A percentile compares a stretch with the other conserved stretches of the same genome.
phyloP scores from a whole-genome alignment of 1,140 invertebrate genomes.

The Megalonaias nervosa region DNA sequence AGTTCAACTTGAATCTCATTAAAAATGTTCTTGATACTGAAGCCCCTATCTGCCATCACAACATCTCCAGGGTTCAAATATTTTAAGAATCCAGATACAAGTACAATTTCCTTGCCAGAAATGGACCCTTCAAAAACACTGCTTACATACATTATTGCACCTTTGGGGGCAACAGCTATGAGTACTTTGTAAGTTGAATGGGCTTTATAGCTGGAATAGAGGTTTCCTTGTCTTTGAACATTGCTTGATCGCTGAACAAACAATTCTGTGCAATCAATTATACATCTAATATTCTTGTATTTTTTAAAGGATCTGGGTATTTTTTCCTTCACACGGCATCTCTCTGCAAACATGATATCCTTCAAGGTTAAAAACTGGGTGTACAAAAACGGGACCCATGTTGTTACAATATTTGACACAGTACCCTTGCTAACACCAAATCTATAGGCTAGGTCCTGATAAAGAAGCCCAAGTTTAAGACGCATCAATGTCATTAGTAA shows the following conservation, averaged over 20 bases:
- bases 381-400: constrained; percentile 42
- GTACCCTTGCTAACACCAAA: constrained; percentile 17
- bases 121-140: no score
- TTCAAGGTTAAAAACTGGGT: constrained; percentile 8
- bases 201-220: constrained; percentile 4
- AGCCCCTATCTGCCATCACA: no score
- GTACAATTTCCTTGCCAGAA: constrained; percentile 9
- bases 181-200: constrained; percentile 44
- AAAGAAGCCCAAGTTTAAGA: not conserved
- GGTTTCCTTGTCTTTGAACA: no score
- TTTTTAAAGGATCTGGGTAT: constrained; percentile 26
- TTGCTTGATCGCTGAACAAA: no score
- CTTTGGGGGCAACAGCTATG: constrained; percentile 20
- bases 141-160: no score
- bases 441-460: constrained; percentile 28
- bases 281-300: not conserved
- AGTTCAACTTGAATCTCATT: no score
- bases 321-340: no score
- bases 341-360: no score
- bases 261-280: no score
- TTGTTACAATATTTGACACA: constrained; percentile 34
- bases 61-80: not conserved
- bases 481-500: no score
- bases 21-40: no score
- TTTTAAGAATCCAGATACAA: constrained; percentile 28